These are phyloP conservation scores for Cremastinae sp. DNA, from an alignment of 2,888 invertebrate genomes.

Conservation along the genomic window DNA sequence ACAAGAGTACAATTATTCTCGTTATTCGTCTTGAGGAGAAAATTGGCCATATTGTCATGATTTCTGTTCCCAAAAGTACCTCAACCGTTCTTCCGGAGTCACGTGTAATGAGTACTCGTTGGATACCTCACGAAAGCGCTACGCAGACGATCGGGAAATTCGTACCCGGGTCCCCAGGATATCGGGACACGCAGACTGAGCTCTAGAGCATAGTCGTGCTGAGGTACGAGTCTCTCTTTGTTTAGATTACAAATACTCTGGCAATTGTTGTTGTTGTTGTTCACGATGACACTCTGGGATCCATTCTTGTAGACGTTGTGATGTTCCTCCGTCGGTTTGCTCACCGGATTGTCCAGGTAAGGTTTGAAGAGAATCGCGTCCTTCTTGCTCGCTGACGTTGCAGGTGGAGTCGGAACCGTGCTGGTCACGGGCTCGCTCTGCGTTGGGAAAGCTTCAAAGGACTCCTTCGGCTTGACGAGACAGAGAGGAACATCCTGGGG, in stretches of 20 bases:
- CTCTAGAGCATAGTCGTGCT: conserved; percentile 71
- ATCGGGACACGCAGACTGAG: conserved; percentile 74
- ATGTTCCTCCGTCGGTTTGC: conserved; percentile 75
- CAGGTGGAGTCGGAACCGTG: conserved; percentile 68
- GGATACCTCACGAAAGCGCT: conserved; percentile 78
- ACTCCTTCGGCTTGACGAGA: conserved; percentile 77
- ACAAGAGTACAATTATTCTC: background rate
- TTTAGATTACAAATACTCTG: conserved; percentile 74
- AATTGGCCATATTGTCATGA: background rate
- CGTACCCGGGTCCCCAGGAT: conserved; percentile 68
- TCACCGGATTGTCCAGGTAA: conserved; percentile 85
- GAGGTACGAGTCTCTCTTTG: conserved; percentile 65
- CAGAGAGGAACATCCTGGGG: conserved; percentile 79
- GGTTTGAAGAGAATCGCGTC: conserved; percentile 90
- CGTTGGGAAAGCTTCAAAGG: conserved; percentile 52
- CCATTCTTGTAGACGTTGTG: conserved; percentile 52
- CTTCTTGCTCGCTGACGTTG: conserved; percentile 80
- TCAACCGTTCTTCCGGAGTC: conserved; percentile 51
- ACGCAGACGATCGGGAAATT: conserved; percentile 65
- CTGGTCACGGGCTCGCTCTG: conserved; percentile 71
- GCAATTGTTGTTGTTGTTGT: conserved; percentile 73
- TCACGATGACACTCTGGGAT: conserved; percentile 56
- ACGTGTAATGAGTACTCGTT: conserved; percentile 71
- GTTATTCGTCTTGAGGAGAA: background rate
- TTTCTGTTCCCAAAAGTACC: background rate